Percentiles rank a stretch among this genome's conserved stretches.
Evolutionary conservation across 2,888 invertebrate genomes (phyloP).

Genomic region (Xanthostigma xanthostigma): DNA sequence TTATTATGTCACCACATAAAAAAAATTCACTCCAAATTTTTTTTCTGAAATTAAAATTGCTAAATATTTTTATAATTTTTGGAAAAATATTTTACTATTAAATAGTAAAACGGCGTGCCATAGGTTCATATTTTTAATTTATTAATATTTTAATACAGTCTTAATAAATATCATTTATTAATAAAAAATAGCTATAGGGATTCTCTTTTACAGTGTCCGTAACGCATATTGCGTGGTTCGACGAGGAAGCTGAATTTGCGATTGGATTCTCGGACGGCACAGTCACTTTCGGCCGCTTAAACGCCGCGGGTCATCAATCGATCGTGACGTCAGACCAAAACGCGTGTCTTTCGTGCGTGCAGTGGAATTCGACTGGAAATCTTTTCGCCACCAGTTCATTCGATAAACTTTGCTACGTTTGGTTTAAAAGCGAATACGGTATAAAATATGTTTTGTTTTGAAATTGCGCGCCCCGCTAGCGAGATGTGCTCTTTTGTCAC

Average conservation of each 20-base stretch:
- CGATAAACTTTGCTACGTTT: constrained; percentile 30
- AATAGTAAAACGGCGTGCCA: no score
- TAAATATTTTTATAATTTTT: no score
- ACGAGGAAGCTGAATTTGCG: constrained; percentile 37
- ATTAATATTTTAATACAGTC: neutral
- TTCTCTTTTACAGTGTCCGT: constrained; percentile 30
- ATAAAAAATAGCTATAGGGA: neutral
- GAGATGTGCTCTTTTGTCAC: no score
- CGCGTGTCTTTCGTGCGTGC: constrained; percentile 26
- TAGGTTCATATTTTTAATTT: constrained; percentile 1
- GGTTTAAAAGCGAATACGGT: constrained; percentile 24
- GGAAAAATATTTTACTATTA: no score
- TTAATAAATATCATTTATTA: no score
- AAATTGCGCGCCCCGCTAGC: no score
- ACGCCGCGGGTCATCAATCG: constrained; percentile 20
- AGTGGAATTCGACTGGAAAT: constrained; percentile 35
- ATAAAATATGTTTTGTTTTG: no score
- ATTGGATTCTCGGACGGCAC: constrained; percentile 39
- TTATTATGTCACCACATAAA: no score
- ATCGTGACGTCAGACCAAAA: constrained; percentile 28
- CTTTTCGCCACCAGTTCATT: constrained; percentile 35
- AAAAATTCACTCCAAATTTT: no score
- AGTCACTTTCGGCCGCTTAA: constrained; percentile 28
- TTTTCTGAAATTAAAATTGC: no score
- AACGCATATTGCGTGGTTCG: constrained; percentile 36